phyloP scores from a whole-genome alignment of 2,113 vertebrate species.

The Anguilla japonica region DNA sequence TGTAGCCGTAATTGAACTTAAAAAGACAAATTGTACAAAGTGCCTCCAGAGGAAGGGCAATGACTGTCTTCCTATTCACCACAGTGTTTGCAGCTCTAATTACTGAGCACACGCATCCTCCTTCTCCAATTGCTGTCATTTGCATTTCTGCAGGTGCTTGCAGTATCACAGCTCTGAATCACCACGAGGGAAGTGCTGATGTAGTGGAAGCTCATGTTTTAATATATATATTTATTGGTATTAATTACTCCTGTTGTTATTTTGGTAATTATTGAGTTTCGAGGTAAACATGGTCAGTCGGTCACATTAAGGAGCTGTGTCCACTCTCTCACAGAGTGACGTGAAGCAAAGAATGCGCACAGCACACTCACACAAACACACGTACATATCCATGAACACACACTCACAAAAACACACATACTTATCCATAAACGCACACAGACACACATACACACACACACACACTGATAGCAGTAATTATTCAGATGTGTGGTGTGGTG shows the following conservation, averaged over 20 bases:
- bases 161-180: not conserved
- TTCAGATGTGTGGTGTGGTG: not conserved
- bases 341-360: not conserved
- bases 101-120: constrained; percentile 39
- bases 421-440: not conserved
- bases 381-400: no score
- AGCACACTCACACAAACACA: not conserved
- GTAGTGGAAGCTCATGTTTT: not conserved
- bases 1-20: constrained; percentile 31
- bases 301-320: not conserved
- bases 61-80: constrained; percentile 28
- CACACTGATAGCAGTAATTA: not conserved
- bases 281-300: not conserved
- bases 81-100: constrained; percentile 38
- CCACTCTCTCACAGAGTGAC: not conserved
- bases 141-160: constrained; percentile 22
- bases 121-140: constrained; percentile 26
- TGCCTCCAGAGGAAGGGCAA: constrained; percentile 36
- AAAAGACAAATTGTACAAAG: constrained; percentile 46
- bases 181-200: no score
- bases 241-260: not conserved
- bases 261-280: no score
- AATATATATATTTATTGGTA: not conserved
- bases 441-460: not conserved
- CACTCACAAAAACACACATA: not conserved